These are phyloP conservation scores for Erebia palarica DNA, from an alignment of 2,888 invertebrate species.

Conservation along the genomic window DNA sequence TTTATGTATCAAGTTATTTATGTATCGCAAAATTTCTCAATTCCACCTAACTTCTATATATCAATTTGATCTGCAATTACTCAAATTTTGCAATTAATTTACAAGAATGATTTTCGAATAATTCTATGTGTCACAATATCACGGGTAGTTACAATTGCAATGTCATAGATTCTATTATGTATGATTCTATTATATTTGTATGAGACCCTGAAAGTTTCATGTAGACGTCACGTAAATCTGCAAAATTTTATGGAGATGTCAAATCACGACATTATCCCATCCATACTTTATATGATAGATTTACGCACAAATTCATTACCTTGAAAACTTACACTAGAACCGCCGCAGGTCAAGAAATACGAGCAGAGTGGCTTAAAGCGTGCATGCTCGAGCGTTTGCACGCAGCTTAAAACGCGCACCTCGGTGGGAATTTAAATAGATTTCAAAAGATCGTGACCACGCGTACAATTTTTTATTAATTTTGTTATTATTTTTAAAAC, in stretches of 20 bases:
- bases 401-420: slow-evolving; percentile 22
- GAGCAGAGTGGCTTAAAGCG: neutral
- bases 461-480: slow-evolving; percentile 77
- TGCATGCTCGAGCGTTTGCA: neutral
- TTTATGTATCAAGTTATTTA: neutral
- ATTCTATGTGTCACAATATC: neutral
- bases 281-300: too few species aligned
- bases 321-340: too few species aligned
- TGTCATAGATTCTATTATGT: neutral
- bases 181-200: too few species aligned
- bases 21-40: neutral
- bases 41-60: neutral
- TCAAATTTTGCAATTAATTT: neutral
- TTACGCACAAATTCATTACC: too few species aligned
- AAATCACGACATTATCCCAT: too few species aligned
- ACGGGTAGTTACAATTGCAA: neutral
- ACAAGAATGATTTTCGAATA: neutral
- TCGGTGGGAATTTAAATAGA: slow-evolving; percentile 52
- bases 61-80: too few species aligned
- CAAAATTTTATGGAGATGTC: too few species aligned
- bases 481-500: slow-evolving; percentile 80
- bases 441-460: slow-evolving; percentile 57
- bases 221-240: too few species aligned
- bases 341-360: neutral
- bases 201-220: too few species aligned